Evolutionary conservation across 2,888 invertebrate genomes (phyloP), one percentile per base, ranked within the genome.

Genomic region (Xylota segnis): DNA sequence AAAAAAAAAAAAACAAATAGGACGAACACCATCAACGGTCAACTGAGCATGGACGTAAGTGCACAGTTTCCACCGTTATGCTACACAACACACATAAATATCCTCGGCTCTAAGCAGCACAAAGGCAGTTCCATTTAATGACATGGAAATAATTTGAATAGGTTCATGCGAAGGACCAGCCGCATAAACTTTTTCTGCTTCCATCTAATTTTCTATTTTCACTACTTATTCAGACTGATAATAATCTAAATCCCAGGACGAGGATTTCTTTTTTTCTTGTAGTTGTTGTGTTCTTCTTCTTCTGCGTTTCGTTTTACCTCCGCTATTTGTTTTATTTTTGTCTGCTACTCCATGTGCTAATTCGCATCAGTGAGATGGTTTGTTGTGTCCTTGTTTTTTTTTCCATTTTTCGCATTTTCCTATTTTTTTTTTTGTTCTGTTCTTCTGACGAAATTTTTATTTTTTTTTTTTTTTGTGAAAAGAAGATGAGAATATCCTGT

Each of bases 111-210:
- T 47, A 16, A 47, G 45, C 27, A 66, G 54, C 54, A 78, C 40
- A 65, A 50, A 71, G 65, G 75, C 61, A 81, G 63, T 58, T 79
- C 66, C 54, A 61, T 81, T 86, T 76, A 86, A 86, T 86, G 84
- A 86, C 76, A 52, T 86, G 84, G 81, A 86, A 86, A 81, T 86
- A 86, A 86, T 81, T 71, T 86, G 84, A 76, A 86, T 81, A 56
- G 65, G 66, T 86, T 34, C 56, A 71, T 45, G 58, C 56, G 45
- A 54, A 78, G 74, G 56, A 82, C 70, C 65, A 56, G 77, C 77
- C 83, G 76, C 65, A 79, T 50, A 63, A 75, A 74, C 40, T 79
- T 72, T 83, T 83, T 63, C 68, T 68, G 23, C 54, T 74, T 78
- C 65, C 70, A 79, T 76, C 84, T 86, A 81, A 81, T 86, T 86